Evolutionary conservation across 2,888 invertebrate species (phyloP).

Genomic region (Dasysyrphus albostriatus): DNA sequence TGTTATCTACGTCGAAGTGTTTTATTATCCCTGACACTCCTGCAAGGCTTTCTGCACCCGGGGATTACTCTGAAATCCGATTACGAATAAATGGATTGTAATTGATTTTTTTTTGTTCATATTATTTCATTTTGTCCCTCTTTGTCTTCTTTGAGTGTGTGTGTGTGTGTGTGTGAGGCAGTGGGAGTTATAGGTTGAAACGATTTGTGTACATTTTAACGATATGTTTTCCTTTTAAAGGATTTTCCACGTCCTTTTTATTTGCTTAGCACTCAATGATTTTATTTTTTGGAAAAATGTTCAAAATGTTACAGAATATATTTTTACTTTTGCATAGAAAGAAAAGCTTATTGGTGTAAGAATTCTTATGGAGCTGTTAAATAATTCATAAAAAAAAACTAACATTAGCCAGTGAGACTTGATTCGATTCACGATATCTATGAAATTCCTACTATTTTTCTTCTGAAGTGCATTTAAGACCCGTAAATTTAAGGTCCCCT

Average conservation of each 20-base stretch:
- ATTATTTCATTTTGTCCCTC: conserved; percentile 31
- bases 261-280: conserved; percentile 54
- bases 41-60: conserved; percentile 35
- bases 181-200: not conserved
- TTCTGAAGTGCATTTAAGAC: no score
- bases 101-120: conserved; percentile 69
- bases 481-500: no score
- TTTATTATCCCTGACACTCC: conserved; percentile 72
- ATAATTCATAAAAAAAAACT: no score
- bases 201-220: conserved; percentile 63
- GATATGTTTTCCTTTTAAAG: conserved; percentile 72
- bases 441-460: no score
- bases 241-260: conserved; percentile 43
- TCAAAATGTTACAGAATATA: conserved; percentile 32
- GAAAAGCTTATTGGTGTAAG: not conserved
- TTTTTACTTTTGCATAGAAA: conserved; percentile 28
- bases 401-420: no score
- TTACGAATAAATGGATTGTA: conserved; percentile 76
- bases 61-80: conserved; percentile 69
- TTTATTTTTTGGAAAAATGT: conserved; percentile 31
- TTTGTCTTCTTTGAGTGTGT: conserved; percentile 8
- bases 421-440: no score
- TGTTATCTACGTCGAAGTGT: conserved; percentile 61
- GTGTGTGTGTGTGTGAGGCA: not conserved
- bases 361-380: no score